A percentile compares a stretch with the other conserved stretches of the same genome.
Conservation (phyloP, 2,113 vertebrate genomes). For the Cyprinodon brontotheroides region DNA sequence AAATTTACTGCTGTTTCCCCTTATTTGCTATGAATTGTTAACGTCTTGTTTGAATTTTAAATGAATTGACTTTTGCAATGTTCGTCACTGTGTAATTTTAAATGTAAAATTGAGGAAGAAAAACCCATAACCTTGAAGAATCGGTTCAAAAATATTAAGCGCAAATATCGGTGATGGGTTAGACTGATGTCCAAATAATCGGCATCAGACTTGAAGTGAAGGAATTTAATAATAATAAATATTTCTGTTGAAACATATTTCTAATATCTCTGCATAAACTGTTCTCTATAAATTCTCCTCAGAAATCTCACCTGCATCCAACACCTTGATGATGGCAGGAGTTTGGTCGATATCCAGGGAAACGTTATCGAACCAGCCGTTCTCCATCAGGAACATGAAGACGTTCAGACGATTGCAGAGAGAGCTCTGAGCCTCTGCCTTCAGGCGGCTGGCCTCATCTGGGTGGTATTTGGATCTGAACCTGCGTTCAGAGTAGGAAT, state of each 20-base stretch:
- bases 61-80: too few species aligned
- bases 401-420: constrained; percentile 86
- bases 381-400: constrained; percentile 88
- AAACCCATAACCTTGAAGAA: too few species aligned
- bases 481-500: constrained; percentile 72
- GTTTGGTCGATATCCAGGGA: constrained; percentile 89
- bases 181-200: too few species aligned
- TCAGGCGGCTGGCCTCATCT: constrained; percentile 86
- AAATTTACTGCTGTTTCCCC: too few species aligned
- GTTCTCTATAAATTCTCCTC: background rate
- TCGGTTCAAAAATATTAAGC: too few species aligned
- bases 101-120: too few species aligned
- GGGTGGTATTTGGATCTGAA: constrained; percentile 95
- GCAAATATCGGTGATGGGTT: too few species aligned
- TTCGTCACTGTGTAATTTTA: too few species aligned
- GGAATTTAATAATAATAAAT: too few species aligned
- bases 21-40: too few species aligned
- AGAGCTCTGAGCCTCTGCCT: constrained; percentile 83
- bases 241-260: background rate
- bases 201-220: too few species aligned
- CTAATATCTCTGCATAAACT: background rate
- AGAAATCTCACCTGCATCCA: constrained; percentile 83
- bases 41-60: too few species aligned
- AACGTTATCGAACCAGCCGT: constrained; percentile 85
- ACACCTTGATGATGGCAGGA: constrained; percentile 85